A percentile compares a stretch with the other conserved stretches of the same genome.
phyloP scores from a whole-genome alignment of 2,113 vertebrate species.

The Ibidorhyncha struthersii region DNA sequence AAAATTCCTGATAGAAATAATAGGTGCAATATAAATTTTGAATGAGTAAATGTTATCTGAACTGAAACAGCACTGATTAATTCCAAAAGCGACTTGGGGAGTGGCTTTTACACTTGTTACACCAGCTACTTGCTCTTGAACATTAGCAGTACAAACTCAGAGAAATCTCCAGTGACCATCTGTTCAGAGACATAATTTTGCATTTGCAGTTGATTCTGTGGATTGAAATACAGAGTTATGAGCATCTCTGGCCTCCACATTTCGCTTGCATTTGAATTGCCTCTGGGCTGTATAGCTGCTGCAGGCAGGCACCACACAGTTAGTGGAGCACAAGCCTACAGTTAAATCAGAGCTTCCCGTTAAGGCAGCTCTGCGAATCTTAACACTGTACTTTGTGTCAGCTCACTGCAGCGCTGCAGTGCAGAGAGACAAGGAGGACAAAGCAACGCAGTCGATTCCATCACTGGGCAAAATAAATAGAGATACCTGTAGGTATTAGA shows the following conservation, averaged over 20 bases:
- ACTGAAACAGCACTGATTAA: neutral
- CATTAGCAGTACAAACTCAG: neutral
- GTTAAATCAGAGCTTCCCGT: neutral
- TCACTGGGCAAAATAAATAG: neutral
- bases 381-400: neutral
- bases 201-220: neutral
- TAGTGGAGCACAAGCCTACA: neutral
- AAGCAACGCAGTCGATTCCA: neutral
- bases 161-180: constrained; percentile 5
- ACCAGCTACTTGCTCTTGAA: neutral
- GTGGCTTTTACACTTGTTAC: neutral
- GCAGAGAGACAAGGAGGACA: neutral
- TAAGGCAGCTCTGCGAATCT: constrained; percentile 22
- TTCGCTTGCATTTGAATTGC: neutral
- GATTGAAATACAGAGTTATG: neutral
- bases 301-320: neutral
- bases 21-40: neutral
- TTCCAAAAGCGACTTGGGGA: neutral
- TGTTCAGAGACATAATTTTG: constrained; percentile 6
- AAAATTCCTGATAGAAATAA: neutral
- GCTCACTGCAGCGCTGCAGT: neutral
- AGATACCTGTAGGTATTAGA: neutral
- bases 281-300: constrained; percentile 1
- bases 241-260: neutral
- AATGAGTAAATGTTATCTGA: constrained; percentile 8